Conservation (phyloP, 2,113 vertebrate species). For the Ammodytes dubius region DNA sequence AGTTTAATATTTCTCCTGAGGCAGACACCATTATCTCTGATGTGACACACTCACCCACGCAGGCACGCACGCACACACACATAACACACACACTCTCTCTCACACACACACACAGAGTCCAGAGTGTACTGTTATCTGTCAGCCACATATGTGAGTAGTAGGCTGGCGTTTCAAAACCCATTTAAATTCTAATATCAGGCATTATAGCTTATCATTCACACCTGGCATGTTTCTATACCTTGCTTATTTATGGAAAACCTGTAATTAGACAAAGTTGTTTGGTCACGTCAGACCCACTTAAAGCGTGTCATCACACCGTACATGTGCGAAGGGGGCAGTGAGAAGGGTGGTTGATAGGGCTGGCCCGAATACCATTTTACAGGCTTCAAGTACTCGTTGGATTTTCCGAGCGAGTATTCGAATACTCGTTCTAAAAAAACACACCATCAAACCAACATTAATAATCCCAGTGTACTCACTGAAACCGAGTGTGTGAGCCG, state of each 20-base stretch:
- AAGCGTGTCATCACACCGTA: not conserved
- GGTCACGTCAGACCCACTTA: conserved; percentile 24
- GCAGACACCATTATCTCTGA: conserved; percentile 6
- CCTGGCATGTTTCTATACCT: not conserved
- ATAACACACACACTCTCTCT: conserved; percentile 34
- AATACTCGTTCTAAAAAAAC: too few species aligned
- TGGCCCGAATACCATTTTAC: too few species aligned
- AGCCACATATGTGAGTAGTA: conserved; percentile 45
- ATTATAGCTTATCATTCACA: conserved; percentile 25
- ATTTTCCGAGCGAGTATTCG: too few species aligned
- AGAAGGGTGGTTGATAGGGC: too few species aligned
- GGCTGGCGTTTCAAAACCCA: conserved; percentile 40
- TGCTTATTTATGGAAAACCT: conserved; percentile 20
- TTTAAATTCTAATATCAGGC: conserved; percentile 49
- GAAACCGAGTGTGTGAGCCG: too few species aligned
- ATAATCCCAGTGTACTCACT: too few species aligned
- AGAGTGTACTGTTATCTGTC: conserved; percentile 37
- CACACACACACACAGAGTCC: conserved; percentile 28
- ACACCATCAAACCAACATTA: too few species aligned
- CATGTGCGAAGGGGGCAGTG: too few species aligned
- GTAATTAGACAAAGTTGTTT: conserved; percentile 38
- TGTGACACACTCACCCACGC: not conserved
- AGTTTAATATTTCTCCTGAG: conserved; percentile 27
- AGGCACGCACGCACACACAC: conserved; percentile 6
- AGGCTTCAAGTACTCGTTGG: too few species aligned